Conservation (phyloP, 1,140 invertebrate genomes). For the Brachionus sp. region DNA sequence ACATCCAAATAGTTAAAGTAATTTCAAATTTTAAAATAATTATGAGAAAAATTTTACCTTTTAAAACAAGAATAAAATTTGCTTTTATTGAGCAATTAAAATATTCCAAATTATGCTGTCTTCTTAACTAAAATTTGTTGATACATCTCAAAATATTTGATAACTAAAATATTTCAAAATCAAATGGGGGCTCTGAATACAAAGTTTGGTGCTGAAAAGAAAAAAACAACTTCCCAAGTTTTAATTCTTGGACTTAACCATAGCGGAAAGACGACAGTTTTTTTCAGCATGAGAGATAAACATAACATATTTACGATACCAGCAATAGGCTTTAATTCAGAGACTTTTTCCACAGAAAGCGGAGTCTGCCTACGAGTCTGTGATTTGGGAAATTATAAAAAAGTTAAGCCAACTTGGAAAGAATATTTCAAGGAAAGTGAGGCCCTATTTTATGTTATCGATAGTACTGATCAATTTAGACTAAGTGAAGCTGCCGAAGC, state of each 20-base stretch:
- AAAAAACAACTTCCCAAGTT: neutral
- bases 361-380: neutral
- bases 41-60: neutral
- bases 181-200: neutral
- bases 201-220: neutral
- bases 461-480: conserved; percentile 92
- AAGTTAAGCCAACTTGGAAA: conserved; percentile 51
- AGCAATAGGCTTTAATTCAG: neutral
- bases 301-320: neutral
- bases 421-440: conserved; percentile 56
- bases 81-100: neutral
- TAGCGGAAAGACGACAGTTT: neutral
- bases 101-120: neutral
- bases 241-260: neutral
- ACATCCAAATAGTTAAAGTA: neutral
- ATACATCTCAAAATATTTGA: neutral
- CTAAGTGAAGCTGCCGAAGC: conserved; percentile 89
- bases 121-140: neutral
- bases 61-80: neutral
- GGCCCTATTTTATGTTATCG: conserved; percentile 81
- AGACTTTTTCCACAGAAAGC: neutral
- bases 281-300: neutral
- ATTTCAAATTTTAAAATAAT: neutral
- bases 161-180: neutral
- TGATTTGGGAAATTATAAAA: neutral